Base-by-base conservation (phyloP, 2,888 invertebrate species). In the Chalcis sispes region DNA sequence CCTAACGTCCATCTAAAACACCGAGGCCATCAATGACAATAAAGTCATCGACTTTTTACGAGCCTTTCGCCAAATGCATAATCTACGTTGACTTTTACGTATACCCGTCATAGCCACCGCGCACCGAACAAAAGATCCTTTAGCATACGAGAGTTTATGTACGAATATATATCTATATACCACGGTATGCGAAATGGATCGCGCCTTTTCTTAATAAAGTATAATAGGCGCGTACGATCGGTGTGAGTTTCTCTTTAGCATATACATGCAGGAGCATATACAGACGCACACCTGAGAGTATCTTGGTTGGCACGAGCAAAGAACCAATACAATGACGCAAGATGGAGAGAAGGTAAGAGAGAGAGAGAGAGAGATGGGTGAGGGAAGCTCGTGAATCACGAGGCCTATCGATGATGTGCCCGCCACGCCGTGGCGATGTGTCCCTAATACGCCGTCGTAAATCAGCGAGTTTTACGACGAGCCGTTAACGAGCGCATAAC, bases 141-240 rank as follows among this genome's bases (percentile, higher is more conserved):
- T n/a, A n/a, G n/a, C n/a, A n/a, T n/a, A n/a, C n/a, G n/a, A n/a
- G n/a, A n/a, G n/a, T n/a, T n/a, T n/a, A n/a, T n/a, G n/a, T n/a
- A n/a, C n/a, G n/a, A n/a, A n/a, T n/a, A n/a, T n/a, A n/a, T n/a
- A n/a, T n/a, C n/a, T n/a, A 65, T 48, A 48, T 42, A 23, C 36
- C 62, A 18, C 62, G 54, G 54, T 7, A 20, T 7, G 18, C 25
- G 23, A n/a, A n/a, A n/a, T 15, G 42, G 5, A 32, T 32, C 58
- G 78, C 84, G 85, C 82, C 83, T 83, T 42, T 81, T 82, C 83
- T 83, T 84, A 84, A 85, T 86, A 84, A 85, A 84, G 82, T 81
- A 84, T 84, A 85, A 85, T 85, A 83, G 83, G 80, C 83, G 79
- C 79, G 81, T 81, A 36, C 36, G 36, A 36, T 36, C 36, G 36